Evolutionary conservation across 2,797 vertebrate genomes (phyloP), one percentile per base, ranked within the genome.

Genomic region (Dicrostonyx torquatus): DNA sequence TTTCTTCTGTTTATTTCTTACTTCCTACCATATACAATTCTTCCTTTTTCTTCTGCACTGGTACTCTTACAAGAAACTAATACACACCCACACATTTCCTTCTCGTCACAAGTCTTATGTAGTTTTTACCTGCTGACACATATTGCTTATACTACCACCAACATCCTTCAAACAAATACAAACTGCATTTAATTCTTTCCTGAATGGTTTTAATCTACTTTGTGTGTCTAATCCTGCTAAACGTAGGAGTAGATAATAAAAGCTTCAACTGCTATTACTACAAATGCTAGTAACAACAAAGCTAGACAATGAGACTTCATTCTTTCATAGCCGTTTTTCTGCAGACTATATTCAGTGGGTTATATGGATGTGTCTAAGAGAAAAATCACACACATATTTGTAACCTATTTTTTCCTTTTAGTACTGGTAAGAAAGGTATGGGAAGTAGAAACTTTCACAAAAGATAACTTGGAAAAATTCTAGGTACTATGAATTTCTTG

Each of bases 81-180:
- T 10, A 70, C 29, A 90, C 5, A 79, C 4, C 15, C 24, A 87
- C 9, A 85, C 29, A 60, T 53, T 84, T 94, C 87, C 58, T 93
- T 89, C 24, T 60, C 26, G 45, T 37, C 34, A 72, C 7, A 76
- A 18, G 24, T 91, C 50, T 78, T n/a, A 58, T 3, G 45, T 3
- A 80, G 84, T 82, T 89, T 58, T 94, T 24, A 87, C 92, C 37
- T 86, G 8, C 1, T 80, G 40, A 95, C 43, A 90, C 3, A 88
- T 0, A 87, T 50, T 87, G 60, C 53, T 96, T 87, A 70, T 50
- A 91, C 0, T 66, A 12, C 15, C 43, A 79, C 9, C 29, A 50
- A 50, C 10, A 64, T 60, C 82, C 94, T 68, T 92, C 77, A 92
- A 94, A 94, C 18, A 68, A 87, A 78, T 83, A 48, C 31, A 94